A percentile compares a stretch with the other conserved stretches of the same genome.
Conservation (phyloP, 2,888 invertebrate species). For the Diplazon laetatorius region DNA sequence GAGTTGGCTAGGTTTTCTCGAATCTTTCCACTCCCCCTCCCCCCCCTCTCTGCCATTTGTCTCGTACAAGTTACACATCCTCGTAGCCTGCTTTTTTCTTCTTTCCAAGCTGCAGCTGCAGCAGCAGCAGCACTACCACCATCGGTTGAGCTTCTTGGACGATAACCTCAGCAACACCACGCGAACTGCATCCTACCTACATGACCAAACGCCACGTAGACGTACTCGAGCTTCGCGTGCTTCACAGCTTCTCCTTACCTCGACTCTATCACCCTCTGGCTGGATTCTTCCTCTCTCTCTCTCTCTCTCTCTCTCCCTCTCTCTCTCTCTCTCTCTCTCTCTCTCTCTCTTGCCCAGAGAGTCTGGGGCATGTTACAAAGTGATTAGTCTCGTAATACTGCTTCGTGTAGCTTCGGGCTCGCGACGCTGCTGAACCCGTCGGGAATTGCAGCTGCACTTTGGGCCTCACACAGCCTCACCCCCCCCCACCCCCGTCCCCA, state of each 20-base stretch:
- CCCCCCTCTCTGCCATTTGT: not conserved
- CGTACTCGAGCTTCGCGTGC: constrained; percentile 47
- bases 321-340: constrained; percentile 49
- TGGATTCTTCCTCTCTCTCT: constrained; percentile 13
- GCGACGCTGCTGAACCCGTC: constrained; percentile 63
- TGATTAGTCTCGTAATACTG: constrained; percentile 78
- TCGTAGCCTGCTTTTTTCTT: constrained; percentile 15
- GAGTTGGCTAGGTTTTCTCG: constrained; percentile 7
- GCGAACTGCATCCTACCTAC: not conserved
- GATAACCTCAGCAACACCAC: constrained; percentile 9
- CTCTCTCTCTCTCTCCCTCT: constrained; percentile 35
- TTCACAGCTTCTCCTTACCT: constrained; percentile 19
- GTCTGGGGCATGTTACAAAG: constrained; percentile 74
- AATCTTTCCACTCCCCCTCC: constrained; percentile 17
- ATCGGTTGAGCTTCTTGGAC: not conserved
- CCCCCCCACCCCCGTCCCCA: too few species aligned
- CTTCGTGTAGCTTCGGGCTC: constrained; percentile 66
- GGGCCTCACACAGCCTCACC: constrained; percentile 54
- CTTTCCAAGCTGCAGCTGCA: not conserved
- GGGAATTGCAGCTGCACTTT: constrained; percentile 60
- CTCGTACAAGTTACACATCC: constrained; percentile 35
- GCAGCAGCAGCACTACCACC: not conserved
- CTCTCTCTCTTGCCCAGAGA: constrained; percentile 58
- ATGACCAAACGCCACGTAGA: constrained; percentile 1
- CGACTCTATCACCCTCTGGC: constrained; percentile 3